Conservation (phyloP, 1,140 invertebrate species). For the Platorchestia sp. region DNA sequence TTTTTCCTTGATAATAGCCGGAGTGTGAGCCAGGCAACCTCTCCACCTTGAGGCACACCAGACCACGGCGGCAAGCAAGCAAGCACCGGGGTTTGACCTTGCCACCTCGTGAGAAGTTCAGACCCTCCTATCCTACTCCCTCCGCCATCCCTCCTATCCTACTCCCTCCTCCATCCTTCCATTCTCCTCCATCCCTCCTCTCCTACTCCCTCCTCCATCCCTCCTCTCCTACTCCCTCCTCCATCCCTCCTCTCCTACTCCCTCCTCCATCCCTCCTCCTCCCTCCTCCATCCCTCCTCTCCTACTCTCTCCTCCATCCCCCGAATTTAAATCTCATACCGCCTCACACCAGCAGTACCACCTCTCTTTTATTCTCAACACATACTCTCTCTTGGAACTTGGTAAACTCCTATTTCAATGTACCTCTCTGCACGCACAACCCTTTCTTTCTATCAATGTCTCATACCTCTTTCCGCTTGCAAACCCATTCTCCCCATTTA, state of each 20-base stretch:
- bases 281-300: not conserved
- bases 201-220: not conserved
- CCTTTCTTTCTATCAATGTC: no score
- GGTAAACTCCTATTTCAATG: no score
- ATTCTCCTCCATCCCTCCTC: not conserved
- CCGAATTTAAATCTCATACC: not conserved
- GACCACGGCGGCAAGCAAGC: not conserved
- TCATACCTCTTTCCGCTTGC: no score
- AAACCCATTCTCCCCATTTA: no score
- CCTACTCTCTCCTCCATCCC: not conserved
- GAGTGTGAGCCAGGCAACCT: not conserved
- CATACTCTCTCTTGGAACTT: no score
- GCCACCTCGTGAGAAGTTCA: not conserved
- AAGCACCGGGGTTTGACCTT: conserved; percentile 27
- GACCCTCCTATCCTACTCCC: not conserved
- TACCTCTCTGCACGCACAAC: no score
- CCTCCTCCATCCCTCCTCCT: not conserved
- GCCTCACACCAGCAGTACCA: no score
- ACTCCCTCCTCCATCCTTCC: not conserved
- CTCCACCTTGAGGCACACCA: not conserved
- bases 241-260: not conserved
- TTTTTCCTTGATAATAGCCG: not conserved
- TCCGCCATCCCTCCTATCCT: not conserved
- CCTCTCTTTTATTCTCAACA: not conserved
- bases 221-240: not conserved